Base-by-base conservation (phyloP, 2,113 vertebrate species). In the Chiloscyllium plagiosum region DNA sequence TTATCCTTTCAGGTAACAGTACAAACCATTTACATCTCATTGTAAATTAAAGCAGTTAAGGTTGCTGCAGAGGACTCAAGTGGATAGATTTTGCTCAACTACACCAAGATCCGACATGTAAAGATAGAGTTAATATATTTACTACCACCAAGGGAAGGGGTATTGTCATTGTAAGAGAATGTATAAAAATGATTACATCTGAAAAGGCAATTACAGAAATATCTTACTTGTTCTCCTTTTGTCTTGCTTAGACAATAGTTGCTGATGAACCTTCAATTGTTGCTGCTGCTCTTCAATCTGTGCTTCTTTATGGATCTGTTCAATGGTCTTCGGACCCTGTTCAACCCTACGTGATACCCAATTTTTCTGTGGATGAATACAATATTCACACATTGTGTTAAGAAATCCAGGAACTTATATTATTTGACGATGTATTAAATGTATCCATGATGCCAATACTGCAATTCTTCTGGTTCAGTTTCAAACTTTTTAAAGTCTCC, bases 271-370 rank as follows among this genome's bases (percentile, higher is more conserved):
- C 96, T 99, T 99, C 96, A 99, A 98, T 96, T 99, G 99, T 87
- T 99, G 99, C 96, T 99, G 99, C 96, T 99, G 99, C 97, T 99
- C 99, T 97, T 99, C 99, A 96, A 99, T 99, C 97, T 99, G 99
- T 72, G 99, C 99, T 96, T 99, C 99, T 96, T 99, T 99, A 96
- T 99, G 99, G 97, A 99, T 99, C 98, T 99, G 99, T 97, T 99
- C 99, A 0, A 99, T 99, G 95, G 99, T 99, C 97, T 99, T 99
- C 0, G 99, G 99, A 47, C 99, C 99, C 97, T 99, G 99, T 97
- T 99, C 99, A 56, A 98, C 99, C 97, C 99, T 98, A 96, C 99
- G 98, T 5, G 99, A 99, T 85, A 99, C 98, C 99, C 99, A 99
- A 96, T 99, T 99, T 97, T 99, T 98, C 99, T 99, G 94, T 20